Conservation (phyloP, 2,113 vertebrate species). For the Empidonax traillii region DNA sequence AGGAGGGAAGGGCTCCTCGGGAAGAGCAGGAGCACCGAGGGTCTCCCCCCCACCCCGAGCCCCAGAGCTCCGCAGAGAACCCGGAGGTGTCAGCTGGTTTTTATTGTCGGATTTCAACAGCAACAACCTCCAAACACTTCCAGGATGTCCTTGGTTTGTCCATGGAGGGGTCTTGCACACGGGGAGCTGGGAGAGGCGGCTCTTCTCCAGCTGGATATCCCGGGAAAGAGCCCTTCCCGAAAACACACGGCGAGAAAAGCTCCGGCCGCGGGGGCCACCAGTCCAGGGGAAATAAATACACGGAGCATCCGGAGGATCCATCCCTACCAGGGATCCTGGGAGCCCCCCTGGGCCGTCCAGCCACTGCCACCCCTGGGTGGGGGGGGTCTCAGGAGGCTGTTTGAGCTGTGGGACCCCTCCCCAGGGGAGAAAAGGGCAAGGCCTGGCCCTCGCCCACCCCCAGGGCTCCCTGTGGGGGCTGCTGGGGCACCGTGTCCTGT, state of each 20-base stretch:
- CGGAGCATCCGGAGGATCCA: not conserved
- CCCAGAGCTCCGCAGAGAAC: too few relatives aligned
- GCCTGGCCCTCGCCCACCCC: too few relatives aligned
- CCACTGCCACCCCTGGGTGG: not conserved
- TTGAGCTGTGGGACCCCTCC: too few relatives aligned
- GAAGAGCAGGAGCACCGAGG: too few relatives aligned
- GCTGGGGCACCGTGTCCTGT: too few relatives aligned
- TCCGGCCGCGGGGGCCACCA: not conserved
- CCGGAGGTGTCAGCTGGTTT: fast-evolving
- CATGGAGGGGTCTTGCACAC: not conserved
- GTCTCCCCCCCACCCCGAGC: too few relatives aligned
- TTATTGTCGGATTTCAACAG: not conserved
- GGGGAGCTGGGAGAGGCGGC: not conserved
- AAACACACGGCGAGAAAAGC: not conserved
- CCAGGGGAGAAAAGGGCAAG: too few relatives aligned
- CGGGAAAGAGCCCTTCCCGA: not conserved
- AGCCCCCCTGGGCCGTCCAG: not conserved
- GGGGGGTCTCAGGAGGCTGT: not conserved
- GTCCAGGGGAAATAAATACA: not conserved
- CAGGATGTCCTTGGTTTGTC: not conserved
- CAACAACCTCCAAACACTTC: not conserved
- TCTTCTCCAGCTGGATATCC: not conserved
- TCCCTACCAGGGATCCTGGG: not conserved
- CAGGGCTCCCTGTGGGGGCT: too few relatives aligned
- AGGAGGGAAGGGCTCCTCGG: too few relatives aligned